Evolutionary conservation across 2,797 vertebrate species (phyloP).

Genomic region (Hylomyscus alleni): DNA sequence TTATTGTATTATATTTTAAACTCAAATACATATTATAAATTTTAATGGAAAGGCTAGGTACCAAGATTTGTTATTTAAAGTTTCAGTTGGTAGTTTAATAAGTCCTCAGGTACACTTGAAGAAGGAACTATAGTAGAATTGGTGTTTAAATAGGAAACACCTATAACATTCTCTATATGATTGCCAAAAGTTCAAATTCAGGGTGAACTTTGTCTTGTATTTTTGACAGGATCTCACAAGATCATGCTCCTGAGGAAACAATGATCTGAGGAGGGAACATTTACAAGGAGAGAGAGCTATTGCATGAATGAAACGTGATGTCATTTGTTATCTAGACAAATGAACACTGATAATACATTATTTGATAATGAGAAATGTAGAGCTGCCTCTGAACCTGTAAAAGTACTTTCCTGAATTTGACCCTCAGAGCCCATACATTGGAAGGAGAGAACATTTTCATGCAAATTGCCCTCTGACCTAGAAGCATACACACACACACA

Average conservation of each 20-base stretch:
- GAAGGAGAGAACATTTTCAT: background rate
- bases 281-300: background rate
- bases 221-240: constrained; percentile 35
- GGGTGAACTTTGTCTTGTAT: background rate
- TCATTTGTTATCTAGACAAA: background rate
- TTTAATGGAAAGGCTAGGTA: background rate
- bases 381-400: background rate
- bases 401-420: background rate
- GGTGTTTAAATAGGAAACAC: background rate
- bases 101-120: background rate
- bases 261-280: background rate
- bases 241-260: background rate
- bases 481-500: background rate
- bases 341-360: background rate
- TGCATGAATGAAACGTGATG: background rate
- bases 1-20: background rate
- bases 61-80: background rate
- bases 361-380: background rate
- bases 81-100: background rate
- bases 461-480: background rate
- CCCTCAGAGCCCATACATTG: background rate
- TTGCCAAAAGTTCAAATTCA: background rate
- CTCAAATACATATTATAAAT: background rate
- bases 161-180: background rate
- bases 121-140: background rate